Evolutionary conservation across 2,888 invertebrate genomes (phyloP).

Genomic region (Homarus gammarus): DNA sequence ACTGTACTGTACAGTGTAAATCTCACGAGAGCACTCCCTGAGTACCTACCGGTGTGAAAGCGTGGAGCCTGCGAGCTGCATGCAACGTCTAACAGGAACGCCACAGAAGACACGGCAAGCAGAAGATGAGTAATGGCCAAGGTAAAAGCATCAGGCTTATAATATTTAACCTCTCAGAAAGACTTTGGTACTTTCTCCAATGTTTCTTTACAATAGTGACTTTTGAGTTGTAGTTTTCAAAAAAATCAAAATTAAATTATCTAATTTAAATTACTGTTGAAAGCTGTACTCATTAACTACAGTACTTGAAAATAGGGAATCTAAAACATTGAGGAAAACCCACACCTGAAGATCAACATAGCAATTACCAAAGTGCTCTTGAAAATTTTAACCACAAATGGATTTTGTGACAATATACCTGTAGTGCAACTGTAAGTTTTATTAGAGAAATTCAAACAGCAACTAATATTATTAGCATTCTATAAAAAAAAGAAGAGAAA

Average conservation of each 20-base stretch:
- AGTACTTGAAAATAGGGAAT: neutral
- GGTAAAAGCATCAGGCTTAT: constrained; percentile 48
- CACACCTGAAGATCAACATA: neutral
- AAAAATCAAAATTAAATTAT: neutral
- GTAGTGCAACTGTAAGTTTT: neutral
- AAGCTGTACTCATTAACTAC: neutral
- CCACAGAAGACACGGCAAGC: constrained; percentile 59
- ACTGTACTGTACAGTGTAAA: neutral
- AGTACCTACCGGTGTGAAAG: constrained; percentile 54
- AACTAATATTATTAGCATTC: too few relatives aligned
- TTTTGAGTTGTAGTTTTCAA: neutral
- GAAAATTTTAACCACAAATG: neutral
- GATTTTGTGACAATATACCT: neutral
- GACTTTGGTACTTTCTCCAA: neutral
- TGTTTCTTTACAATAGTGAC: constrained; percentile 17
- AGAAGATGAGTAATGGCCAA: constrained; percentile 34
- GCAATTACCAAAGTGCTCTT: neutral
- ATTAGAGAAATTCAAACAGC: neutral
- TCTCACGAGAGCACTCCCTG: constrained; percentile 35
- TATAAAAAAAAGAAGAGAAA: too few relatives aligned
- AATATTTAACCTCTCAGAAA: constrained; percentile 8
- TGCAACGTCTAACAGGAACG: constrained; percentile 66
- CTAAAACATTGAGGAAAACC: neutral
- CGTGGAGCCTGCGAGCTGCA: constrained; percentile 53
- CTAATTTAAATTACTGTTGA: too few relatives aligned